phyloP scores from a whole-genome alignment of 1,140 invertebrate species.

The Kradibia gibbosae region DNA sequence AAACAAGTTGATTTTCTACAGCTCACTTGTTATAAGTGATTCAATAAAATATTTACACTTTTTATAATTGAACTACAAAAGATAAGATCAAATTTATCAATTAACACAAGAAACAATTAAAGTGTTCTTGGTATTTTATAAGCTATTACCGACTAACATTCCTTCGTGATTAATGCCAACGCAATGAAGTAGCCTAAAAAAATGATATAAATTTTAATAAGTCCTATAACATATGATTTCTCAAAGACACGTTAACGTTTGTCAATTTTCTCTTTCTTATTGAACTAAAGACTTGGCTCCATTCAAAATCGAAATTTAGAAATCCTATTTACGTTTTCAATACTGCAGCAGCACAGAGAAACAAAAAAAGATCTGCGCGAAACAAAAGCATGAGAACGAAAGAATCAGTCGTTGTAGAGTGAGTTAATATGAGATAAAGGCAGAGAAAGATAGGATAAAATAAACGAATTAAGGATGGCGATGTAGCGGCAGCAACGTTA shows the following conservation, averaged over 20 bases:
- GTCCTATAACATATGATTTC: background rate
- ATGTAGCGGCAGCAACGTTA: background rate
- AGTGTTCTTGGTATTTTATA: too few species aligned
- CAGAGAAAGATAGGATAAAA: conserved; percentile 10
- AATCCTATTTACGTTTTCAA: background rate
- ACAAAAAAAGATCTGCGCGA: conserved; percentile 4
- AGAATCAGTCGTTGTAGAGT: background rate
- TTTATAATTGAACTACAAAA: too few species aligned
- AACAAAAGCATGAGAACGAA: conserved; percentile 19
- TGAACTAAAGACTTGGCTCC: background rate
- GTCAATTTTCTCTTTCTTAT: background rate
- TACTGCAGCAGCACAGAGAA: conserved; percentile 50
- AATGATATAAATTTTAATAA: background rate
- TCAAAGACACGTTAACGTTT: background rate
- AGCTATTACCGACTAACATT: too few species aligned
- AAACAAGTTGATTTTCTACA: too few species aligned
- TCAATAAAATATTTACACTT: too few species aligned
- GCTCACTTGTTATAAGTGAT: too few species aligned
- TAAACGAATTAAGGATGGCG: conserved; percentile 23
- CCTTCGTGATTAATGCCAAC: too few species aligned
- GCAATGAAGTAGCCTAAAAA: too few species aligned
- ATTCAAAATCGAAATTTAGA: conserved; percentile 17
- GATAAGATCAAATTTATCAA: too few species aligned
- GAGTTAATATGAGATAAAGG: background rate
- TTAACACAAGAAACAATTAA: too few species aligned